These are phyloP conservation scores for Onychostoma macrolepis DNA, from an alignment of 2,113 vertebrate species.

Conservation along the genomic window DNA sequence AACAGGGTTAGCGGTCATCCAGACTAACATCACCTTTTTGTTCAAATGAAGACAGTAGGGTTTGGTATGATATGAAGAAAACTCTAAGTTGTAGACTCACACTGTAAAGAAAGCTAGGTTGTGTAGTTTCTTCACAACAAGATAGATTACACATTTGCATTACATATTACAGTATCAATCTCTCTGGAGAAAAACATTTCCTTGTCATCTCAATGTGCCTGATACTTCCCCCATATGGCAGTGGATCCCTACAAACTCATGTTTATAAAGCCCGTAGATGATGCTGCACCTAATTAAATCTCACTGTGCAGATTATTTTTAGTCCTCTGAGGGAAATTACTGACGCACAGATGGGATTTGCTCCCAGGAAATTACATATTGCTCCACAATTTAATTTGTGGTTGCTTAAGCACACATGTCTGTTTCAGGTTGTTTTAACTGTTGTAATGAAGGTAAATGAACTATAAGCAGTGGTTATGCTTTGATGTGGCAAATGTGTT, in stretches of 20 bases:
- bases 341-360: constrained; percentile 20
- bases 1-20: neutral
- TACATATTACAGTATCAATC: neutral
- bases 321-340: neutral
- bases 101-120: neutral
- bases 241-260: neutral
- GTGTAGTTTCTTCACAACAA: neutral
- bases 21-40: neutral
- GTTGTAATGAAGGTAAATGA: neutral
- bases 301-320: constrained; percentile 1
- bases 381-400: constrained; percentile 26
- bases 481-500: constrained; percentile 17
- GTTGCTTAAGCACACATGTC: neutral
- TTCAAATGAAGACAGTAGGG: neutral
- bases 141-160: constrained; percentile 2
- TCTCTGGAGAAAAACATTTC: neutral
- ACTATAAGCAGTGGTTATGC: neutral
- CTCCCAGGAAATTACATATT: constrained; percentile 45
- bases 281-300: constrained; percentile 13
- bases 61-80: neutral
- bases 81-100: neutral
- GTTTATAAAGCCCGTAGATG: neutral
- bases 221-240: neutral
- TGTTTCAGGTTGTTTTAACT: neutral
- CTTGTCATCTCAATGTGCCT: neutral